phyloP scores from a whole-genome alignment of 2,113 vertebrate species.

The Hypomesus transpacificus region DNA sequence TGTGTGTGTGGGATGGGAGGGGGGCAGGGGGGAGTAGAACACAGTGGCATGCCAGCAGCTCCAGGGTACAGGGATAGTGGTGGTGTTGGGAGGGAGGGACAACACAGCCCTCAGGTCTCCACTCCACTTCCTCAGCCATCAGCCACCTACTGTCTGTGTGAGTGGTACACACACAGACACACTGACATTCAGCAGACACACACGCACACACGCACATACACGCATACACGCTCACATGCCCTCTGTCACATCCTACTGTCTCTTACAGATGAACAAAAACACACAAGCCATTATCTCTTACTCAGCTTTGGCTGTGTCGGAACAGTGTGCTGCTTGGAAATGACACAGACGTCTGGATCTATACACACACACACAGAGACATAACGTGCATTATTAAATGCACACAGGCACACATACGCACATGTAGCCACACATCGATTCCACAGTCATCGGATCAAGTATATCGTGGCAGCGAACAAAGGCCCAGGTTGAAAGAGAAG shows the following conservation, averaged over 20 bases:
- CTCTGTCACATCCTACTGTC: not conserved
- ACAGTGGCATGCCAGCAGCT: slow-evolving; percentile 69
- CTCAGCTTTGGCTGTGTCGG: no score
- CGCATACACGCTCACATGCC: not conserved
- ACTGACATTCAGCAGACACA: not conserved
- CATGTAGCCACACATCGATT: not conserved
- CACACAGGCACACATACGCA: not conserved
- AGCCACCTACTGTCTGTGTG: not conserved
- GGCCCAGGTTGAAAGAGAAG: not conserved
- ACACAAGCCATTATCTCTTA: no score
- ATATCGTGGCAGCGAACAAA: not conserved
- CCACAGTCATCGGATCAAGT: not conserved
- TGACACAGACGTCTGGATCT: not conserved
- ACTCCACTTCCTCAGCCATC: not conserved
- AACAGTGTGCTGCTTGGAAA: no score
- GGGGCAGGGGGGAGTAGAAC: slow-evolving; percentile 60
- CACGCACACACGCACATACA: not conserved
- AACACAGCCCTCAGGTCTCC: not conserved
- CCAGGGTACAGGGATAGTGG: slow-evolving; percentile 47
- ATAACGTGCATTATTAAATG: no score
- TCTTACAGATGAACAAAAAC: not conserved
- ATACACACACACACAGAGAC: not conserved
- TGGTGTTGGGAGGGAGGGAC: not conserved
- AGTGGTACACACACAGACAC: not conserved
- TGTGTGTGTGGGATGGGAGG: slow-evolving; percentile 73